Evolutionary conservation across 2,113 vertebrate species (phyloP), one percentile per base, ranked within the genome.

Genomic region (Hippocampus abdominalis): DNA sequence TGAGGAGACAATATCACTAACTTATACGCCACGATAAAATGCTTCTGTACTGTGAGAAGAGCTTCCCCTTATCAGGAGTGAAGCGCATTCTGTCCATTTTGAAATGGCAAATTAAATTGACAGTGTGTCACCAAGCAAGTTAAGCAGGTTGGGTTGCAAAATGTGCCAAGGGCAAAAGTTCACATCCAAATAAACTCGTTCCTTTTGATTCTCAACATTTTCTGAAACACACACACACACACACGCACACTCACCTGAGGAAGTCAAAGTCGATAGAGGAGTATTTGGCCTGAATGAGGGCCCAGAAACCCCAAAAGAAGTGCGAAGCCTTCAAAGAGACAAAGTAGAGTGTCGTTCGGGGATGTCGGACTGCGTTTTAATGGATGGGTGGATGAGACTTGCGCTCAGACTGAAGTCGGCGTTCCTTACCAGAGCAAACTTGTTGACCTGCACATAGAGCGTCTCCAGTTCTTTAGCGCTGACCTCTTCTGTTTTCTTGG

Each of bases 241-340:
- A 16, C 49, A 29, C 6, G 4, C 12, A 0, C 0, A 84, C 88
- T 90, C 91, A 98, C 97, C 95, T 93, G 48, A 96, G 91, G 90
- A 98, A 99, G 89, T 98, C 94, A 74, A 99, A 99, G 79, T 97
- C 93, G 62, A 99, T 98, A 84, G 94, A 90, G 54, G 97, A 99
- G 89, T 96, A 98, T 90, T 96, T 96, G 69, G 93, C 94, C 88
- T 99, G 97, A 89, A 99, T 96, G 54, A 99, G 93, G 0, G 95
- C 95, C 97, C 97, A 99, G 87, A 96, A 96, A 0, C 94, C 97
- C 97, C 97, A 99, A 72, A 99, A 93, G 89, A 97, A 97, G 86
- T 99, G 97, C 46, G 97, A 99, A 0, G 95, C 96, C 97, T 99
- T 88, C 10, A 72, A 40, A 72, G 61, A 80, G 32, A 76, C 8